Evolutionary conservation across 2,888 invertebrate species (phyloP), one percentile per base, ranked within the genome.

Genomic region (Teinopalpus imperialis): DNA sequence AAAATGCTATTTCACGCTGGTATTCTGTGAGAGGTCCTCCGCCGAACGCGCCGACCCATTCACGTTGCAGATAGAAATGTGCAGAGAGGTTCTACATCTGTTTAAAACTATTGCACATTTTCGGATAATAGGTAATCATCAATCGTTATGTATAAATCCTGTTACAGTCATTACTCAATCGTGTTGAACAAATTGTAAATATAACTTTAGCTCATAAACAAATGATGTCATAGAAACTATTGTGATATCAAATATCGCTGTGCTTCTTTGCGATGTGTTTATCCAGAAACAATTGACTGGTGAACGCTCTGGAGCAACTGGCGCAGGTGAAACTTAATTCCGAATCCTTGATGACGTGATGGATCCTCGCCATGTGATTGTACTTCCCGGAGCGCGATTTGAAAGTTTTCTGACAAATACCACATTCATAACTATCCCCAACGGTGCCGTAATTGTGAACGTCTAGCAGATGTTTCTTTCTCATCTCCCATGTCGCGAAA

Each of bases 231-330:
- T n/a, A n/a, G n/a, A n/a, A n/a, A n/a, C n/a, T n/a, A n/a, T 16
- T 16, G 16, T 16, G 2, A n/a, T 8, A 21, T 71, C 54, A 77
- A 16, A 64, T 64, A 56, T 83, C 87, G 32, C 82, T 85, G 64
- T 91, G 91, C 56, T 90, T 90, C 61, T 85, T 87, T 12, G 88
- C 82, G 53, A 89, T 70, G 59, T 91, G 91, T 52, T 88, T 89
- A 52, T 90, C 90, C 59, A 91, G 63, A 59, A 90, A 90, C 48
- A 90, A 63, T 59, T 90, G 90, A 0, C 88, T 87, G 1, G 88
- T 90, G 54, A 90, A 91, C 2, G 86, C 87, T 56, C 83, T 87
- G 0, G 88, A 80, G 48, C 91, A 91, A 53, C 78, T 80, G 5
- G 80, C 74, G 54, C 91, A 91, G 1, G 82, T 80, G 43, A 81